These are phyloP conservation scores for Coracopsis vasa DNA, from an alignment of 2,113 vertebrate genomes.

Conservation along the genomic window DNA sequence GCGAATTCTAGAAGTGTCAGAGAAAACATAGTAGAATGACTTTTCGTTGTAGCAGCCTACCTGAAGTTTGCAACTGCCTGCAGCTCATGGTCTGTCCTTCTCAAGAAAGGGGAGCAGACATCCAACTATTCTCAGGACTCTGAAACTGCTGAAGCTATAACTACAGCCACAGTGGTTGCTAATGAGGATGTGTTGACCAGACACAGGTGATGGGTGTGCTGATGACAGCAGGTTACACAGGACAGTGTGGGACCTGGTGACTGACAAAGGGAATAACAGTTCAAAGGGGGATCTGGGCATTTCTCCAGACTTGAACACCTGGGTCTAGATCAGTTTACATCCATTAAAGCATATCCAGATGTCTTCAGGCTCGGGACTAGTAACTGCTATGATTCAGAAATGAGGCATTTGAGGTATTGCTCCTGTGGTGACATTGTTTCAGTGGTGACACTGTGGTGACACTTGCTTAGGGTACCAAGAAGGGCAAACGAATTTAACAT, in stretches of 20 bases:
- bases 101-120: not conserved
- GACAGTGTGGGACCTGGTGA: rapidly evolving
- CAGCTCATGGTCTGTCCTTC: not conserved
- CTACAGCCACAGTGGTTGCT: not conserved
- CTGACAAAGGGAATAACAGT: not conserved
- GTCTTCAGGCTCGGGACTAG: not conserved
- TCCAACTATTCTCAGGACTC: not conserved
- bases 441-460: no score
- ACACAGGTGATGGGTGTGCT: not conserved
- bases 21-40: not conserved
- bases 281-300: not conserved
- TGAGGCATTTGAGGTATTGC: not conserved
- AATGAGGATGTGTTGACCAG: rapidly evolving
- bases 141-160: not conserved
- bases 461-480: not conserved
- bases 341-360: not conserved
- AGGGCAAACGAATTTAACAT: not conserved
- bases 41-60: not conserved
- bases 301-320: not conserved
- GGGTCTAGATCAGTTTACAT: not conserved
- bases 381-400: not conserved
- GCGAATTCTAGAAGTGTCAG: not conserved
- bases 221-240: not conserved
- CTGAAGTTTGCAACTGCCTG: not conserved
- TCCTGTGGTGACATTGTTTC: not conserved